Evolutionary conservation across 2,888 invertebrate genomes (phyloP), one percentile per base, ranked within the genome.

Genomic region (Conus canariensis): DNA sequence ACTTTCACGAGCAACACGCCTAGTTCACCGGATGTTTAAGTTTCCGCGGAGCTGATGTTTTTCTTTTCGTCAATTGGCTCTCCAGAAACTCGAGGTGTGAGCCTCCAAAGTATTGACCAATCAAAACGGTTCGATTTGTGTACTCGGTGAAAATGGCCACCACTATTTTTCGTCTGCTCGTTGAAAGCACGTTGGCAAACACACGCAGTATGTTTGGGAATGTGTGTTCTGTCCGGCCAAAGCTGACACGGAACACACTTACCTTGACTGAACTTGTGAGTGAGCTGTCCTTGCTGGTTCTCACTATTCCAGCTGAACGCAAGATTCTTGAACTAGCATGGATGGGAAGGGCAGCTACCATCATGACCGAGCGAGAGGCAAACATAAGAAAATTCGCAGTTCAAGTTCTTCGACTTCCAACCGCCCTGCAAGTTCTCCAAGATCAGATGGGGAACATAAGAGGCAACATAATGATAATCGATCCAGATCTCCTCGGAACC

Each of bases 1-100:
- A 86, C 86, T 67, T 86, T 86, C 64, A 86, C 86, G 86, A 45
- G 64, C 64, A 60, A 16, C 60, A 30, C 86, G 67, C 60, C 16
- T 30, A 14, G 16, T 16, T 64, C 67, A 45, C 86, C 86, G 86
- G 86, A 86, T 67, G 67, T 86, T 14, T 14, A 12, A 16, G 7
- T 58, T 12, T 22, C 22, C 12, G 7, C 82, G 56, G 82, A 30
- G 25, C 22, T 56, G 58, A 58, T 25, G 3, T 8, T 58, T 56
- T 83, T 19, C 82, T 58, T 58, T 16, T 10, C 9, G 22, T 83
- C 58, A 58, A 56, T 83, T 83, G 82, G 82, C 58, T 22, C 58
- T 83, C 45, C 16, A 64, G 16, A 64, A 64, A 64, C 16, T 58
- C 19, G 3, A 5, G 58, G 19, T 83, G 2, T 7, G 45, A 16